These are phyloP conservation scores for Podarcis raffonei DNA, from an alignment of 2,113 vertebrate species.

Conservation along the genomic window DNA sequence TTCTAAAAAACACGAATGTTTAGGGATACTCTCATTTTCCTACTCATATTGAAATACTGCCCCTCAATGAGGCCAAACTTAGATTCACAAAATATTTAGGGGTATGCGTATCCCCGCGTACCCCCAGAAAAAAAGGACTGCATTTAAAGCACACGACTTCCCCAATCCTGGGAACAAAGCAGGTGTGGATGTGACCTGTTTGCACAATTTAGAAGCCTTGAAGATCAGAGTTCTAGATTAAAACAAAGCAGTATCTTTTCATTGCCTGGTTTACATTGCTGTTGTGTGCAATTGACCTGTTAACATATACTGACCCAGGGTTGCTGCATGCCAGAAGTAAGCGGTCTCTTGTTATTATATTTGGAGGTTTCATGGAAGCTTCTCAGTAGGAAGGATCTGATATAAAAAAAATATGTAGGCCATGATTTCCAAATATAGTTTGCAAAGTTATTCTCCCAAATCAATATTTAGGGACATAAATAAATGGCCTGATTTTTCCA, in stretches of 20 bases:
- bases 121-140: too few species aligned
- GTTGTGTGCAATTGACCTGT: neutral
- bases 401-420: constrained; percentile 53
- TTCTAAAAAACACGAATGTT: too few species aligned
- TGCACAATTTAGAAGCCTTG: too few species aligned
- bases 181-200: too few species aligned
- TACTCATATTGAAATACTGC: too few species aligned
- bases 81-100: too few species aligned
- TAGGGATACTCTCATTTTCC: too few species aligned
- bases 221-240: neutral
- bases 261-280: neutral
- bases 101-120: too few species aligned
- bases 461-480: constrained; percentile 66
- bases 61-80: too few species aligned
- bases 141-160: too few species aligned
- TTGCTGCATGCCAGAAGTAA: neutral
- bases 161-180: too few species aligned
- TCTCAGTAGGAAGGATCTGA: constrained; percentile 45
- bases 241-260: neutral
- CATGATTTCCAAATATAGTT: constrained; percentile 68
- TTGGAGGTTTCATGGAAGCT: neutral
- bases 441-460: constrained; percentile 64
- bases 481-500: constrained; percentile 65
- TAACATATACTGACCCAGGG: neutral
- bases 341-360: neutral